Conservation (phyloP, 2,113 vertebrate genomes). For the Anolis carolinensis region DNA sequence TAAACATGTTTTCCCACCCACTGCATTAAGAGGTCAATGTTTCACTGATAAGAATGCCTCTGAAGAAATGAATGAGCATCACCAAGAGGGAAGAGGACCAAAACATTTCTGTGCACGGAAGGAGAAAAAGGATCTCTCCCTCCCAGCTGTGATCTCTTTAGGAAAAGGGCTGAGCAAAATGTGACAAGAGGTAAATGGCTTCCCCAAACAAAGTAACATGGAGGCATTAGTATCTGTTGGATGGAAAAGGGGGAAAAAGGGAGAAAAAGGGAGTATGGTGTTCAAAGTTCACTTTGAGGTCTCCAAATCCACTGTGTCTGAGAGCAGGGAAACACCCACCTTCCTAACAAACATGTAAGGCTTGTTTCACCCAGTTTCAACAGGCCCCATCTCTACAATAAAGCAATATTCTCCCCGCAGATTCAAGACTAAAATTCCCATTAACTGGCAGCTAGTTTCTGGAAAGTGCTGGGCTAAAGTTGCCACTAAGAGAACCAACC, state of each 20-base stretch:
- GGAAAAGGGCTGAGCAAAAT: too few relatives aligned
- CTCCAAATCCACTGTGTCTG: conserved; percentile 10
- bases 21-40: neutral
- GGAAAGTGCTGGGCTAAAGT: neutral
- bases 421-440: neutral
- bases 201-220: neutral
- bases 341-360: too few relatives aligned
- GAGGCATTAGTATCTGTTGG: too few relatives aligned
- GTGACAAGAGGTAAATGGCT: neutral
- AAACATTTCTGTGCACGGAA: neutral
- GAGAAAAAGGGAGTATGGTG: fast-evolving
- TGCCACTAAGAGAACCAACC: neutral
- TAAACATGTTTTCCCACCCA: too few relatives aligned
- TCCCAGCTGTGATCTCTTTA: too few relatives aligned
- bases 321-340: too few relatives aligned
- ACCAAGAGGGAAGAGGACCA: neutral
- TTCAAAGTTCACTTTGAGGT: conserved; percentile 64
- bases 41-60: neutral
- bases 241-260: too few relatives aligned
- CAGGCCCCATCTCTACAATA: neutral
- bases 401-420: too few relatives aligned
- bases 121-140: too few relatives aligned
- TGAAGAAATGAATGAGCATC: too few relatives aligned
- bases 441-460: neutral
- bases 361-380: neutral